Base-by-base conservation (phyloP, 2,888 invertebrate genomes). In the Lymantria dispar region DNA sequence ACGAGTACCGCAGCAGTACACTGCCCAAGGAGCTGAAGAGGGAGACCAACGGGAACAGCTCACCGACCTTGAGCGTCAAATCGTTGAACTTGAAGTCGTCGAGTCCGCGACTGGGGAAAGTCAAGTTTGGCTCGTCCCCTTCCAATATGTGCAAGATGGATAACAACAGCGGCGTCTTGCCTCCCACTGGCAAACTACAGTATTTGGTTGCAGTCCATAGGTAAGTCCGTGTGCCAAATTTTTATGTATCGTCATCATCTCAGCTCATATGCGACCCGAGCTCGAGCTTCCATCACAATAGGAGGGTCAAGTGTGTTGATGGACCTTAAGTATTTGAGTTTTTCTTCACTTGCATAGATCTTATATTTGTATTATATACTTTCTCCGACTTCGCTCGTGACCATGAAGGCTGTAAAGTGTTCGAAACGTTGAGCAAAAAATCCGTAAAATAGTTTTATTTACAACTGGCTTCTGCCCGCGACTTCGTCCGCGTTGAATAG, bases 201-300 rank as follows among this genome's bases (percentile, higher is more conserved):
- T 97, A 95, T 78, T 90, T 97, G 38, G 93, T 96, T 48, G 97
- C 96, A 0, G 95, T 97, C 13, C 97, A 97, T 58, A 83, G 87
- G 87, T 87, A 7, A 68, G 71, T 56, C n/a, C 2, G 0, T 22
- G 22, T 22, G 22, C 22, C 5, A 22, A 22, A 22, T 22, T 22
- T 22, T 22, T 5, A 14, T 0, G 0, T 31, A 3, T 31, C 0
- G 12, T 41, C 22, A 22, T 2, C 22, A 22, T 22, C 22, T 22
- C 22, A 22, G 7, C n/a, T 36, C 3, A 9, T 82, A 92, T 14
- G 5, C 22, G 22, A 3, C 22, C n/a, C n/a, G n/a, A n/a, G n/a
- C n/a, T n/a, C n/a, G n/a, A n/a, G n/a, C n/a, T n/a, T n/a, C n/a
- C n/a, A n/a, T 22, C 22, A 22, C 22, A 22, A 5, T 22, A 5